Base-by-base conservation (phyloP, 53 echinoderm and acorn worm species). In the Actinopyga echinites region DNA sequence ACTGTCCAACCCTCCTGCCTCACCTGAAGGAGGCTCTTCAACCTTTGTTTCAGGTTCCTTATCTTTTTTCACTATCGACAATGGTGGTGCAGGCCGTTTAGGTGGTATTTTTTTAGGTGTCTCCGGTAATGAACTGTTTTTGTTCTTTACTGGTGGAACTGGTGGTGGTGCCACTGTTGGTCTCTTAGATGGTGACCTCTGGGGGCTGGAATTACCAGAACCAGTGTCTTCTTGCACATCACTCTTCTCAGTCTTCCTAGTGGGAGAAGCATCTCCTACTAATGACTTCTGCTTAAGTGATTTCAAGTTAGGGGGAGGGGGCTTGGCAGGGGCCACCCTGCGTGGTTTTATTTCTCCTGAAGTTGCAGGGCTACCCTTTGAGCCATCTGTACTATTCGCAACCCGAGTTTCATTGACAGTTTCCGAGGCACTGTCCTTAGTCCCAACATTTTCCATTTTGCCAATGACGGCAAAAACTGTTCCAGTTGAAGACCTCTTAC, bases 311-410 rank as follows among this genome's bases (percentile, higher is more conserved):
- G 71, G 71, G 24, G 71, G 71, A 71, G 71, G 71, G 9, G 71
- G 71, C 19, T 71, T 71, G 38, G 44, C 44, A 44, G 71, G 71
- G n/a, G 71, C 71, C 71, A 44, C 44, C 21, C 42, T 71, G 13
- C 26, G 24, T 24, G 40, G 71, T 71, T 71, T 71, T 20, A 71
- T 12, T 24, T 71, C 71, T 24, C 5, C 42, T 28, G 25, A 25
- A 40, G 22, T 38, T 44, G 11, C 71, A 32, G 42, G 1, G 25
- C 42, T 71, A n/a, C 13, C 44, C 35, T 65, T 17, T 65, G 19
- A 2, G 10, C 22, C 10, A 3, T 61, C 30, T 61, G 62, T 2
- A 61, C 62, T 25, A 11, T 61, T 30, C 1, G 20, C 26, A n/a
- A 34, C 30, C 8, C 2, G 13, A 34, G 6, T 66, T 21, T 36